Evolutionary conservation across 2,113 vertebrate genomes (phyloP).

Genomic region (Noctilio leporinus): DNA sequence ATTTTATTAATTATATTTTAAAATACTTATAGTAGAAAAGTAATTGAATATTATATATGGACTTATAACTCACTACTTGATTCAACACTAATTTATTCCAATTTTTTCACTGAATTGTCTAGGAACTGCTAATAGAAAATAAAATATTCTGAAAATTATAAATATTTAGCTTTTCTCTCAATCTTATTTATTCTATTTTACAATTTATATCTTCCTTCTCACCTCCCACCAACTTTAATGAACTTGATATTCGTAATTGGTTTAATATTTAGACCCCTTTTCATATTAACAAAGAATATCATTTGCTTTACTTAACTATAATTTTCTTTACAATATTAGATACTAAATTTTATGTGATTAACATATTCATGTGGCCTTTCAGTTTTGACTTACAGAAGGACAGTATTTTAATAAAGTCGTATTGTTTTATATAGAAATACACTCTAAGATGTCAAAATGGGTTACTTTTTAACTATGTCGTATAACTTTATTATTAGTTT

Average conservation of each 20-base stretch:
- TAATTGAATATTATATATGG: neutral
- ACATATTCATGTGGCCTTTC: neutral
- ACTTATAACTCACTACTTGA: neutral
- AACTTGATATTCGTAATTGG: neutral
- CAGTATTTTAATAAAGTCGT: neutral
- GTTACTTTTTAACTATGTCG: neutral
- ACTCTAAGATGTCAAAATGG: neutral
- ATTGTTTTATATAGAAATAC: neutral
- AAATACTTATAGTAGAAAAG: neutral
- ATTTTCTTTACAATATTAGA: neutral
- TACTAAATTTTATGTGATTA: neutral
- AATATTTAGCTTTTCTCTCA: constrained; percentile 33
- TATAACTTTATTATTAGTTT: neutral
- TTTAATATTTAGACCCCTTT: neutral
- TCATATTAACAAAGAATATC: neutral
- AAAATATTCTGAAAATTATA: constrained; percentile 41
- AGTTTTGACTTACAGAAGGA: neutral
- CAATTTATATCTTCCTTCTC: neutral
- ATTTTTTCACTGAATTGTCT: constrained; percentile 10
- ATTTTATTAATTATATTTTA: constrained; percentile 24
- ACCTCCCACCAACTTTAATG: neutral
- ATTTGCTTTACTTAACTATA: neutral
- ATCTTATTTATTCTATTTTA: constrained; percentile 7
- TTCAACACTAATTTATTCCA: constrained; percentile 17
- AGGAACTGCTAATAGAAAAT: constrained; percentile 4